Evolutionary conservation across 2,113 vertebrate species (phyloP), one percentile per base, ranked within the genome.

Genomic region (Carassius gibelio): DNA sequence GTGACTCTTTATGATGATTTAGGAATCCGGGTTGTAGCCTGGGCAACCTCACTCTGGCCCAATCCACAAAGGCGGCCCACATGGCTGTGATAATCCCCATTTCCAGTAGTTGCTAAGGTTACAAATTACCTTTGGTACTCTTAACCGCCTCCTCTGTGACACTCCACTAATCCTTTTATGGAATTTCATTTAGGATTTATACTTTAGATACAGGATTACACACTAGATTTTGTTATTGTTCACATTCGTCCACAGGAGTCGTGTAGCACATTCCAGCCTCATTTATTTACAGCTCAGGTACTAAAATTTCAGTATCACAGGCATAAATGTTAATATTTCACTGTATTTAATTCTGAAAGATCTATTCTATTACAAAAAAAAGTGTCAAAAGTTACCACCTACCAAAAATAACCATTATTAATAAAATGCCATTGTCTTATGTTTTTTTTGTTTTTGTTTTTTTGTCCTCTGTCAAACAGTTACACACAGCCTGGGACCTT

Each of bases 61-160:
- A 89, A 91, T 93, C 92, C 93, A 94, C 86, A 93, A 96, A 95
- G 94, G 95, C 94, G 91, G 91, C 94, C 89, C 93, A 93, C 94
- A 94, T 94, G 93, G 91, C 93, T 94, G 94, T 95, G 94, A 94
- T 91, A 95, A 97, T 96, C 96, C 96, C 95, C 95, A 95, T 97
- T 96, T 97, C 92, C 96, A 96, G 95, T 95, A 95, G 96, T 98
- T 97, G 94, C 97, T 97, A 97, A 95, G 96, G 97, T 96, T 96
- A 98, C 97, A 97, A 96, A 98, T 98, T 97, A 95, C 95, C 95
- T 95, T 94, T 95, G 92, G 95, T 95, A 91, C 92, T 94, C 94
- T 95, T 97, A 97, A 97, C 96, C 96, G 95, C 96, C 96, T 96
- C 94, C 94, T 95, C 96, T 93, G 93, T 96, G 96, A 95, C 95